Evolutionary conservation across 2,113 vertebrate genomes (phyloP).

Genomic region (Oxyruncus cristatus): DNA sequence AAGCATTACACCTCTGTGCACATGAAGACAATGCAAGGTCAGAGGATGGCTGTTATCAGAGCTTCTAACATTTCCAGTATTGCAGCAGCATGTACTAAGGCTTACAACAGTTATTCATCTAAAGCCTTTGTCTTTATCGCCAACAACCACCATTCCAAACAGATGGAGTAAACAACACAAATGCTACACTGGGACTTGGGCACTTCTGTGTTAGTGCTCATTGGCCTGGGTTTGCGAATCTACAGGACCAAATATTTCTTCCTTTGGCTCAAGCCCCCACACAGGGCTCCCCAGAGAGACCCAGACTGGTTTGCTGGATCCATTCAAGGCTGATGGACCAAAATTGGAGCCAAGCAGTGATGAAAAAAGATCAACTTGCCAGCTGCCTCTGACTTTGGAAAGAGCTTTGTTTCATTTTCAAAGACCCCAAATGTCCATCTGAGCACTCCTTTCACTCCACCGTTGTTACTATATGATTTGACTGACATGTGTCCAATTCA

Average conservation of each 20-base stretch:
- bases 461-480: not conserved
- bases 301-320: not conserved
- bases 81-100: not conserved
- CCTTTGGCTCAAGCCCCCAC: not conserved
- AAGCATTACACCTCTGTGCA: not conserved
- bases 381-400: not conserved
- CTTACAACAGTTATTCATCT: not conserved
- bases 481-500: not conserved
- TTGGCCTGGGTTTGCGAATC: not conserved
- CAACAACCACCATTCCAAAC: not conserved
- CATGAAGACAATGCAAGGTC: not conserved
- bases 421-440: no score
- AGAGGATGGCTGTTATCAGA: not conserved
- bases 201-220: not conserved
- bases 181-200: rapidly evolving
- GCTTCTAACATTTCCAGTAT: not conserved
- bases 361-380: not conserved
- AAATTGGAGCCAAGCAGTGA: not conserved
- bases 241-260: not conserved
- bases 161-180: not conserved
- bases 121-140: not conserved
- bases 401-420: not conserved
- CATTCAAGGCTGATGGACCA: not conserved
- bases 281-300: not conserved
- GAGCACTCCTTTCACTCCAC: not conserved